Percentiles rank a stretch among this genome's conserved stretches.
phyloP scores from a whole-genome alignment of 2,888 invertebrate genomes.

The Lordiphosa fenestrarum region DNA sequence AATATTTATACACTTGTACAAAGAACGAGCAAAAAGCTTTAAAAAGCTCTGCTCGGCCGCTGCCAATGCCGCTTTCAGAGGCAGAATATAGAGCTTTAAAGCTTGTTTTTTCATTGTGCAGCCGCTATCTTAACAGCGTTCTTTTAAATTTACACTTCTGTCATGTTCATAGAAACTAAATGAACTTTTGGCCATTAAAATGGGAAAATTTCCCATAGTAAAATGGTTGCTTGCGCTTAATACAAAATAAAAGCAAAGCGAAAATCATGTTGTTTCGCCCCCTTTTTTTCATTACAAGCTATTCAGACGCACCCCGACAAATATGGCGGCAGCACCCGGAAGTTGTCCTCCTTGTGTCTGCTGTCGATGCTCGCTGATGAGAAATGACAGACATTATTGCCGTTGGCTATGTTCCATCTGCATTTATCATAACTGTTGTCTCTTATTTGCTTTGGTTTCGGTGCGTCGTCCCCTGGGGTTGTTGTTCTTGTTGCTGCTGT shows the following conservation, averaged over 20 bases:
- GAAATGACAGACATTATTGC: conserved; percentile 73
- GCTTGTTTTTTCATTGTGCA: too few relatives aligned
- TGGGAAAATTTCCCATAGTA: too few relatives aligned
- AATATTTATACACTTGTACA: too few relatives aligned
- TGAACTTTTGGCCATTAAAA: too few relatives aligned
- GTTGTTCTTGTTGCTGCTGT: conserved; percentile 22
- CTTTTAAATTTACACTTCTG: too few relatives aligned
- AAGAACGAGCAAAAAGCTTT: too few relatives aligned
- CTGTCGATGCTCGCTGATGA: conserved; percentile 54
- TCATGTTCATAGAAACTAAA: too few relatives aligned
- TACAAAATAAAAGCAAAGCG: conserved; percentile 67
- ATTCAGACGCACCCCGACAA: conserved; percentile 53
- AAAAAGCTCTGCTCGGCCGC: too few relatives aligned
- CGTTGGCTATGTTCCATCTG: conserved; percentile 65
- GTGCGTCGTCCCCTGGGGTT: conserved; percentile 13
- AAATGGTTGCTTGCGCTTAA: conserved; percentile 31
- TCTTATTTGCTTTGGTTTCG: conserved; percentile 60
- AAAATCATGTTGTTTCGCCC: conserved; percentile 50
- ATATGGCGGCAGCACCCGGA: conserved; percentile 71
- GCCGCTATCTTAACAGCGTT: too few relatives aligned
- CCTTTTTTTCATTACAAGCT: conserved; percentile 59
- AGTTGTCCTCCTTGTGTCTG: conserved; percentile 36
- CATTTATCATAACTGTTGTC: conserved; percentile 74
- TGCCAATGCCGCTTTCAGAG: too few relatives aligned
- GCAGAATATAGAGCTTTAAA: too few relatives aligned